phyloP scores from a whole-genome alignment of 35 echinoderm and acorn worm species.

The Ophiothrix spiculata region DNA sequence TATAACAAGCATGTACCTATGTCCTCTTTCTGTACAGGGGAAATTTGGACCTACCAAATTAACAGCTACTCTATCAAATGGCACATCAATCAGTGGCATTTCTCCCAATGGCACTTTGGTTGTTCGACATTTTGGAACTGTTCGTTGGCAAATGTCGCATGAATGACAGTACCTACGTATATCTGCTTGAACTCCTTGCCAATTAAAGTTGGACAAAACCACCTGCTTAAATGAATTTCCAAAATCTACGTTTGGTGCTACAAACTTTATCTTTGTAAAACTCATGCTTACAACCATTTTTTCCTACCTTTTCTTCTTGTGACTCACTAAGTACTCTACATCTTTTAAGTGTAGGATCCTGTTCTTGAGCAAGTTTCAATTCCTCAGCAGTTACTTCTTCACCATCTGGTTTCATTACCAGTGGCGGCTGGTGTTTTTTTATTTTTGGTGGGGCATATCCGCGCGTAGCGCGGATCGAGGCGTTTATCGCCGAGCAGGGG shows the following conservation, averaged over 20 bases:
- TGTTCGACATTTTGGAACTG: slow-evolving; percentile 17
- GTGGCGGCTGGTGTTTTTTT: no score
- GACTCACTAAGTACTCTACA: background rate
- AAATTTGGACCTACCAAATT: slow-evolving; percentile 25
- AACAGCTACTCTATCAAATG: slow-evolving; percentile 38
- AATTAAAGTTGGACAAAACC: slow-evolving; percentile 30
- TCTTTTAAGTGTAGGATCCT: background rate
- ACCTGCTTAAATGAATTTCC: background rate
- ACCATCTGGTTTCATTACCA: slow-evolving; percentile 6
- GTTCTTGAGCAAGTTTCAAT: background rate
- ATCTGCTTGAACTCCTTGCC: slow-evolving; percentile 46
- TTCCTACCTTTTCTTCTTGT: background rate
- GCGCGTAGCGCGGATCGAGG: no score
- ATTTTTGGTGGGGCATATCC: no score
- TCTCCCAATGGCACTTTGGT: slow-evolving; percentile 27
- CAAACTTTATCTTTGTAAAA: background rate
- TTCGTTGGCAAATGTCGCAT: slow-evolving; percentile 41
- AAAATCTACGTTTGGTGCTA: background rate
- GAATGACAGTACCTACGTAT: slow-evolving; percentile 25
- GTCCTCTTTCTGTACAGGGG: slow-evolving; percentile 22
- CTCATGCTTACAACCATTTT: background rate
- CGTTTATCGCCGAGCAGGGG: no score
- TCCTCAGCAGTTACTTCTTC: background rate
- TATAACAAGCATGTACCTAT: slow-evolving; percentile 5
- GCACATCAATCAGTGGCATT: slow-evolving; percentile 36